Base-by-base conservation (phyloP, 2,888 invertebrate genomes). In the Drosophila testacea region DNA sequence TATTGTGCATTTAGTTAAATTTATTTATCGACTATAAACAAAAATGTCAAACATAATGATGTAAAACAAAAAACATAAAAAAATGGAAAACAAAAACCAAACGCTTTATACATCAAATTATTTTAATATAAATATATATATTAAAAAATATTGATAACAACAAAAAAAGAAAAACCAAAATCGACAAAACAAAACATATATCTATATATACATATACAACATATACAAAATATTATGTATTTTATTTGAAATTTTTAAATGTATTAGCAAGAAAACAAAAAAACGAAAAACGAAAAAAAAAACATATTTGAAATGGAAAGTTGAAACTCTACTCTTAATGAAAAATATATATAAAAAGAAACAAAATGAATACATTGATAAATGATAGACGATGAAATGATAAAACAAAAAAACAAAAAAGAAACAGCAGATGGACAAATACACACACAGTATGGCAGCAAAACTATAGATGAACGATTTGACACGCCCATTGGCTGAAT, bases 201-300 rank as follows among this genome's bases (percentile, higher is more conserved):
- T 72, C 77, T 82, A 77, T 85, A 83, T 79, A 81, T 73, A 79
- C 72, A 80, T 69, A 83, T 77, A 86, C 74, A 86, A 67, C 73
- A 71, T 76, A 88, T 89, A 90, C 84, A 90, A 80, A 78, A 79
- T 80, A 85, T 87, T 83, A 83, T 82, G 87, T 89, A 90, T 90
- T 84, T 87, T 84, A 83, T 73, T 82, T 77, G 44, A 73, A 76
- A 67, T 83, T 80, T 85, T 84, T 79, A 79, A 81, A 84, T 80
- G 77, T 71, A 83, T 75, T 81, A 75, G 75, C 64, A 68, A 80
- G 62, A 73, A 55, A 67, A 48, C 62, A 61, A 42, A 38, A 13
- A 48, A 64, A 52, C 36, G 22, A 22, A 22, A 46, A 54, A 30
- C 5, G 22, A 61, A 42, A 50, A 47, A 41, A 41, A 13, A 48